Evolutionary conservation across 2,113 vertebrate genomes (phyloP), one percentile per base, ranked within the genome.

Genomic region (Albula goreensis): DNA sequence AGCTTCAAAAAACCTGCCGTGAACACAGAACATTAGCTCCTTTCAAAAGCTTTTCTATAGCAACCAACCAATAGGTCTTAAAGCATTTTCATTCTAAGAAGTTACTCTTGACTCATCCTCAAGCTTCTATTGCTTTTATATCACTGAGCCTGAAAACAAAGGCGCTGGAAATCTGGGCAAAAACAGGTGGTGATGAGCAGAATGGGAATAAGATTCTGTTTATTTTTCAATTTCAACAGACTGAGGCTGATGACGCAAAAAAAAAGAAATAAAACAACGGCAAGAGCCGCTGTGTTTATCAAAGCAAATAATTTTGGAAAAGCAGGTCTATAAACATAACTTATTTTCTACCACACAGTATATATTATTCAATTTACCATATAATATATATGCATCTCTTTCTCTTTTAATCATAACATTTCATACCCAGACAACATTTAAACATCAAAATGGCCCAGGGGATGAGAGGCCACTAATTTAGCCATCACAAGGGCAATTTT

Each of bases 401-500:
- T 53, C 22, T 70, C 74, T 57, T 79, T 50, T 79, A 49, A 80
- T 51, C n/a, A 83, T 19, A 57, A 53, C 60, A 84, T 52, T 51
- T 52, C 56, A n/a, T 19, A 17, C 22, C 48, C 63, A 19, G 17
- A 84, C 41, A 41, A 41, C 31, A 87, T 22, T 50, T 81, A 84
- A 15, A 51, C 2, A 31, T 22, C 50, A 25, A 81, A 81, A 53
- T 56, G 86, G 77, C 78, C 78, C n/a, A 50, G 50, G 4, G 7
- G 13, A 77, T 49, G 50, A 81, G 86, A 50, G 25, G 50, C 86
- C 60, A 80, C 50, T 87, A 85, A 85, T 87, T 81, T 41, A 79
- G 50, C n/a, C 52, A 80, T 31, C 57, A 50, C 25, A 60, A 53
- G 51, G 25, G 19, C 41, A 50, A 31, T 57, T 79, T 78, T 60